phyloP scores from a whole-genome alignment of 1,140 invertebrate species.

The Bombus huntii region DNA sequence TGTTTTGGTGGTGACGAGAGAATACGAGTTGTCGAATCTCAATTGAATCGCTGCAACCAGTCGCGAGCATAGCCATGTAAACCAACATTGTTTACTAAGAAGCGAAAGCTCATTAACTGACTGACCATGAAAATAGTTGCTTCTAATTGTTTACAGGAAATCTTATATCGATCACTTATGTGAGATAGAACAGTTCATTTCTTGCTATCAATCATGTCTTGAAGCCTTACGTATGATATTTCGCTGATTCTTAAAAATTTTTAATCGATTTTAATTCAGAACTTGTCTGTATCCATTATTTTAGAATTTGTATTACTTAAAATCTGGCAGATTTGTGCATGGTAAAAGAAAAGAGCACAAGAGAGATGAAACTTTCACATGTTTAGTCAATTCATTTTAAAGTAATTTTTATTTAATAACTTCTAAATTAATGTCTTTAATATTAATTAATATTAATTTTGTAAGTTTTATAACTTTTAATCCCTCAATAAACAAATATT shows the following conservation, averaged over 20 bases:
- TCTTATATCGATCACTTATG: not conserved
- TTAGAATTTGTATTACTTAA: not conserved
- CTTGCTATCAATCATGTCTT: not conserved
- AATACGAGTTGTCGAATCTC: constrained; percentile 2
- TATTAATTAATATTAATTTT: not conserved
- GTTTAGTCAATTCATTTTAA: not conserved
- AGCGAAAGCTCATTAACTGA: not conserved
- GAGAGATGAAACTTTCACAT: not conserved
- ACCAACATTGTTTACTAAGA: not conserved
- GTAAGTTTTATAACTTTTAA: not conserved
- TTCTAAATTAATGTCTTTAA: not conserved
- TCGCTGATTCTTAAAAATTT: not conserved
- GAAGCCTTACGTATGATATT: not conserved
- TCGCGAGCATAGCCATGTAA: not conserved
- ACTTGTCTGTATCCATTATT: not conserved
- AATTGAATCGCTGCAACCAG: not conserved
- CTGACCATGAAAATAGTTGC: not conserved
- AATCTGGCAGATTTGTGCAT: not conserved
- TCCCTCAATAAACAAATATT: not conserved
- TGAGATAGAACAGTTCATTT: not conserved
- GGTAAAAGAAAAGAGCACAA: too few relatives aligned
- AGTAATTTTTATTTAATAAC: not conserved
- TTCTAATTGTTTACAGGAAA: not conserved
- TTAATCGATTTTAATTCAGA: not conserved
- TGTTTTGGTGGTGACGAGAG: constrained; percentile 45